Base-by-base conservation (phyloP, 2,888 invertebrate species). In the Neoscelio sp. region DNA sequence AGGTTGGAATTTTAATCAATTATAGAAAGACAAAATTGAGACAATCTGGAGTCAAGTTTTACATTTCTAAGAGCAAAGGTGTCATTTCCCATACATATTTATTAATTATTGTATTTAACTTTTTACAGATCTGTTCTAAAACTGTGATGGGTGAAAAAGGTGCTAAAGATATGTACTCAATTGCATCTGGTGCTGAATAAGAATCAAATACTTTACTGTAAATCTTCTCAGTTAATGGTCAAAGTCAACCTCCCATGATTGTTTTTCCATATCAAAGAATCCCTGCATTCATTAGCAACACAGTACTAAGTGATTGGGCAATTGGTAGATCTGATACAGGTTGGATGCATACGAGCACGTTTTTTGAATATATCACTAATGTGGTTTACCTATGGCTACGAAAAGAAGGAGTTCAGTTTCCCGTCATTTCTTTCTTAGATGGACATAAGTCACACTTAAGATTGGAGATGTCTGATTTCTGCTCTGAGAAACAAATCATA, bases 311-410 rank as follows among this genome's bases (percentile, higher is more conserved):
- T 40, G 64, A 76, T 56, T 86, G 85, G 84, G 80, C 80, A 46
- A 82, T 87, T 10, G 87, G 88, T 0, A 67, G 83, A 17, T 85
- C 86, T 1, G 82, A 86, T 10, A 68, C 58, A 44, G 88, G 88
- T 0, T 89, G 85, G 87, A 90, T 89, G 87, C 84, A 82, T 20
- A 74, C 81, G 1, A 80, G 78, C 23, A 87, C 87, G 0, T 89
- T 89, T 80, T 89, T 81, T 80, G 87, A 89, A 77, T 89, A 87
- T 70, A 78, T 88, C 2, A 74, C 85, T 1, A 89, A 89, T 62
- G 75, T 87, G 33, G 87, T 89, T 5, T 77, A 82, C 40, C 80
- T 75, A 2, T 87, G 87, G 86, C 56, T 83, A 17, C 7, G 79
- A 15, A 40, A 85, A 20, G 60, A 84, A n/a, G 82, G 81, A 6